Evolutionary conservation across 2,113 vertebrate species (phyloP), one percentile per base, ranked within the genome.

Genomic region (Ptychochromis oligacanthus): DNA sequence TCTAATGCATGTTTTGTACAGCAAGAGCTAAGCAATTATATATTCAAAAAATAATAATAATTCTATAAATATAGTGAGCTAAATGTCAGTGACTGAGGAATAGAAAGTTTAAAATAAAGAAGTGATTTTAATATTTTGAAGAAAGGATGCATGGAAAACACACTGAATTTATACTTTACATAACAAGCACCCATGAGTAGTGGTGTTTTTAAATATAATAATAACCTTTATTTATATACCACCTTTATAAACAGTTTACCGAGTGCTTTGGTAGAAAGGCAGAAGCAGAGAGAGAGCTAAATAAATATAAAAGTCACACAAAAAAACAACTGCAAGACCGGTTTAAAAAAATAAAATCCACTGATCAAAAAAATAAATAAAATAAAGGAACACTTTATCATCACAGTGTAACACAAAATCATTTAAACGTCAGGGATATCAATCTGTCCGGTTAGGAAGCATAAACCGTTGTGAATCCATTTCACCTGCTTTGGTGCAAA

Each of bases 131-230:
- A 26, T 46, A 22, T 67, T 46, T 46, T 24, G 36, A 43, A n/a
- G 18, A n/a, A 43, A 17, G 5, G 24, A 65, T 0, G 13, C 62
- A 24, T 43, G n/a, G 38, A 18, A 26, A 67, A 26, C 38, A 46
- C 38, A 46, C 38, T 67, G 5, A 46, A 43, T 18, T 15, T 4
- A 11, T 46, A 67, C 0, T 4, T 46, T 46, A 46, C 43, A 46
- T 49, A 17, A 49, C 46, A 6, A 49, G 46, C 1, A 46, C 26
- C 0, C 40, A 49, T 11, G 40, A 67, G 0, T 46, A 0, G 40
- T 46, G 8, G 15, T 0, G 26, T 46, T 46, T 4, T 67, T 17
- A 67, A 67, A 0, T 46, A 18, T 46, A 46, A 11, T 11, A 26
- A 46, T 46, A 67, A 26, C 64, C 22, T 67, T 67, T 67, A 4